A percentile compares a stretch with the other conserved stretches of the same genome.
Conservation (phyloP, 2,797 vertebrate species). For the Adelosebastes latens region DNA sequence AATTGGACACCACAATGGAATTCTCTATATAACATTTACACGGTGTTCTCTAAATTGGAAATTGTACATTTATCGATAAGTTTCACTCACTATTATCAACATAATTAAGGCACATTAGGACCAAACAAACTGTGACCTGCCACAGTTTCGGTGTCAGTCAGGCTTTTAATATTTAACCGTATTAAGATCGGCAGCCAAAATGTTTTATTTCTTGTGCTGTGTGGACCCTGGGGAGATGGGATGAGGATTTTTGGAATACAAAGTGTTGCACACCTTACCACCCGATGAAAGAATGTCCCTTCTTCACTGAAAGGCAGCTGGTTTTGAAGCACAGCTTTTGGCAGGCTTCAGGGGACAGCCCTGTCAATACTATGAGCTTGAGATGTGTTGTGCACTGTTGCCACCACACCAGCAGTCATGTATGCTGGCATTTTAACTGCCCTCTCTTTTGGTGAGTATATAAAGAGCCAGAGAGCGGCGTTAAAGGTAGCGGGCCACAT, state of each 20-base stretch:
- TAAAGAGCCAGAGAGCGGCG: slow-evolving; percentile 9
- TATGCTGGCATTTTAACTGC: slow-evolving; percentile 2
- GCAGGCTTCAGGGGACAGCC: neutral
- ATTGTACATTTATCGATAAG: neutral
- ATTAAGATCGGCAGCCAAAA: neutral
- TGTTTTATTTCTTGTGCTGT: neutral
- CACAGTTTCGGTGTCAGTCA: neutral
- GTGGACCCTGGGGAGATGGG: neutral
- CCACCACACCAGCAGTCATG: slow-evolving; percentile 9
- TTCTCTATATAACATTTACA: neutral
- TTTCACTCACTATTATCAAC: neutral
- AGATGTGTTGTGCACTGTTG: neutral
- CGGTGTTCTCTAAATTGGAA: neutral
- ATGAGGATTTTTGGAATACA: slow-evolving; percentile 8
- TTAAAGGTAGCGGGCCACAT: slow-evolving; percentile 40
- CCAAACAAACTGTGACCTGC: neutral
- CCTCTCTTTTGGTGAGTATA: slow-evolving; percentile 27
- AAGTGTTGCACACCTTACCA: neutral
- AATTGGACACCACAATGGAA: neutral
- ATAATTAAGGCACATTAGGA: neutral
- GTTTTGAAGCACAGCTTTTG: slow-evolving; percentile 24
- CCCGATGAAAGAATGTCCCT: slow-evolving; percentile 11
- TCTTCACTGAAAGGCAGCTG: slow-evolving; percentile 17
- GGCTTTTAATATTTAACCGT: neutral
- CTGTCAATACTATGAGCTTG: slow-evolving; percentile 8